Conservation (phyloP, 2,888 invertebrate species). For the Gari tellinella region DNA sequence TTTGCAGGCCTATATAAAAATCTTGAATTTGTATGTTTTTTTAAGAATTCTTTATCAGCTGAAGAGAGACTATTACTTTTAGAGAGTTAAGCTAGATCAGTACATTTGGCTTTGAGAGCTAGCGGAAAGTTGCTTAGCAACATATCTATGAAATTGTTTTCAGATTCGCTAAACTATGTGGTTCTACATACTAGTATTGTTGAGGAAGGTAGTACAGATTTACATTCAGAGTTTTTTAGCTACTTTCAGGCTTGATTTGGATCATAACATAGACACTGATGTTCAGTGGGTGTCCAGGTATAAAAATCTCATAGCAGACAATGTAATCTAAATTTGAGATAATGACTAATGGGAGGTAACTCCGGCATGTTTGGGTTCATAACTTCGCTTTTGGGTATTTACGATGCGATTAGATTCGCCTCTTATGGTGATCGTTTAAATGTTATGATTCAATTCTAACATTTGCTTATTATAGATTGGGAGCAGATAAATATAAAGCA, state of each 20-base stretch:
- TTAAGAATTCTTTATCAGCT: too few relatives aligned
- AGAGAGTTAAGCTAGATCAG: slow-evolving; percentile 20
- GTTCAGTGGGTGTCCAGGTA: slow-evolving; percentile 32
- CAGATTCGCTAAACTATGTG: too few relatives aligned
- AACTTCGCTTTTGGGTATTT: slow-evolving; percentile 4
- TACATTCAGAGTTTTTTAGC: slow-evolving; percentile 14
- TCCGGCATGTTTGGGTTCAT: slow-evolving; percentile 4
- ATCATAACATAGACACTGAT: slow-evolving; percentile 19
- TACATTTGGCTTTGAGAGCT: slow-evolving; percentile 3
- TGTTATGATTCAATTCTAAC: too few relatives aligned
- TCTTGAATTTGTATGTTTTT: too few relatives aligned
- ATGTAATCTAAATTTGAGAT: slow-evolving; percentile 19
- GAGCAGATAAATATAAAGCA: too few relatives aligned
- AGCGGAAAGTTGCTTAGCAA: background rate
- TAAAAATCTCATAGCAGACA: slow-evolving; percentile 28
- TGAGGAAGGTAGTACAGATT: slow-evolving; percentile 12
- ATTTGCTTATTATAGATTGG: too few relatives aligned
- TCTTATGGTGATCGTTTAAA: too few relatives aligned
- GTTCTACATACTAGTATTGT: too few relatives aligned
- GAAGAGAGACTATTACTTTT: slow-evolving; percentile 5
- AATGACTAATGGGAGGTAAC: slow-evolving; percentile 26
- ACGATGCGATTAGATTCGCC: background rate
- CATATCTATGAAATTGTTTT: too few relatives aligned
- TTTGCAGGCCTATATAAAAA: background rate
- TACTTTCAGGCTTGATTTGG: slow-evolving; percentile 4